Evolutionary conservation across 2,113 vertebrate genomes (phyloP).

Genomic region (Chaetodon auriga): DNA sequence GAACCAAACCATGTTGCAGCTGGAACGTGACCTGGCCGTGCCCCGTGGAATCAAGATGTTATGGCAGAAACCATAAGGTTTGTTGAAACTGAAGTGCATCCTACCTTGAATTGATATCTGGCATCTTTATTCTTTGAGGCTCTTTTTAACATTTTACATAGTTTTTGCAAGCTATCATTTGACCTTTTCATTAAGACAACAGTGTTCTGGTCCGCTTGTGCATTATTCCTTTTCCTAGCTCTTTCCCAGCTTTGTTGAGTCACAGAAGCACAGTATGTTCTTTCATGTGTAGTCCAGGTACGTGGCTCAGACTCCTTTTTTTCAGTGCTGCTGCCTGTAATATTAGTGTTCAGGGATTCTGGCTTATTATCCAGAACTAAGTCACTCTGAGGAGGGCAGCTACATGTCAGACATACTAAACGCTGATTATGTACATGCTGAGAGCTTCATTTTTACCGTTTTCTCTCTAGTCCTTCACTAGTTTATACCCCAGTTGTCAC

Average conservation of each 20-base stretch:
- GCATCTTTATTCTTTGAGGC: not conserved
- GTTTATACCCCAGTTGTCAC: not conserved
- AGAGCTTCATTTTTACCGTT: constrained; percentile 24
- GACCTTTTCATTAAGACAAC: constrained; percentile 6
- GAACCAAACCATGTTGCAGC: no score
- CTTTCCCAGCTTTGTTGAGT: constrained; percentile 39
- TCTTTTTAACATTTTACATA: not conserved
- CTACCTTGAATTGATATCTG: not conserved
- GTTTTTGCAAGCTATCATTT: not conserved
- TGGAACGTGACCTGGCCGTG: no score
- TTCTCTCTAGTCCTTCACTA: not conserved
- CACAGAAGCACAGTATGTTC: constrained; percentile 39
- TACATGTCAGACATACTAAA: constrained; percentile 34
- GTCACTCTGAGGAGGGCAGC: constrained; percentile 16
- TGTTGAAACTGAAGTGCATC: not conserved
- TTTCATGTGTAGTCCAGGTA: constrained; percentile 30
- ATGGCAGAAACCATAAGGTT: no score
- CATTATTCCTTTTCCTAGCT: constrained; percentile 21
- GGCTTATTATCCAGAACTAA: not conserved
- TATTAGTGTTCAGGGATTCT: constrained; percentile 18
- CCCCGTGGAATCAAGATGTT: no score
- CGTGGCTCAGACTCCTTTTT: not conserved
- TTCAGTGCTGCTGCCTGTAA: constrained; percentile 4
- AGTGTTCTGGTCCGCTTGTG: not conserved
- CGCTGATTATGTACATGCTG: not conserved